phyloP scores from a whole-genome alignment of 2,888 invertebrate species.

The Calameuta idolon region DNA sequence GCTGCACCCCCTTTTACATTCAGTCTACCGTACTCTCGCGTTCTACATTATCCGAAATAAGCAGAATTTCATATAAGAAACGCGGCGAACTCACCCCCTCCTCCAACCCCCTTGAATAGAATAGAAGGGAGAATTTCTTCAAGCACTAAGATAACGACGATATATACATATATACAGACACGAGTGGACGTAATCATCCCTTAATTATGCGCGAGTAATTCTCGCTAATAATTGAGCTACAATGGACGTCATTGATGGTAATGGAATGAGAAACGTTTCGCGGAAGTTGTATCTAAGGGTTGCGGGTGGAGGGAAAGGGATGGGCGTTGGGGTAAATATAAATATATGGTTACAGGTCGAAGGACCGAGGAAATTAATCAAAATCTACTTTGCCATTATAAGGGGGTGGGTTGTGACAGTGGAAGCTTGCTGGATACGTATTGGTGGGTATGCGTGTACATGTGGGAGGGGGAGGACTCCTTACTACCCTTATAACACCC shows the following conservation, averaged over 20 bases:
- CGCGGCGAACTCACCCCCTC: neutral
- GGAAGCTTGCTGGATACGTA: neutral
- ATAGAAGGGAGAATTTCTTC: neutral
- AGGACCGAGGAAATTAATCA: conserved; percentile 14
- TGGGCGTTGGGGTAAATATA: neutral
- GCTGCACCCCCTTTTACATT: neutral
- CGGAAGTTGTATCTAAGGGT: conserved; percentile 1
- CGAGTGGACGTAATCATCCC: neutral
- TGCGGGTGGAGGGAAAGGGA: neutral
- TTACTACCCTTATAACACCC: neutral
- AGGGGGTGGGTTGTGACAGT: neutral
- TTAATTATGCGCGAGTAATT: neutral
- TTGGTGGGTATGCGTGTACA: neutral
- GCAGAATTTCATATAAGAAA: neutral
- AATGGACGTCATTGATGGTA: conserved; percentile 1
- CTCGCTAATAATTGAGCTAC: neutral
- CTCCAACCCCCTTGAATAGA: neutral
- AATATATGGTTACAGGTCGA: neutral
- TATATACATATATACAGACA: no score
- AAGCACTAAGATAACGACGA: neutral
- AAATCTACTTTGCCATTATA: conserved; percentile 11
- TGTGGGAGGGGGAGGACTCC: neutral
- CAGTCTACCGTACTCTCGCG: neutral
- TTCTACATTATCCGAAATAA: neutral
- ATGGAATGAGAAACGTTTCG: neutral